Evolutionary conservation across 92 coral and sea anemone species (phyloP).

Genomic region (Diadumene lineata): DNA sequence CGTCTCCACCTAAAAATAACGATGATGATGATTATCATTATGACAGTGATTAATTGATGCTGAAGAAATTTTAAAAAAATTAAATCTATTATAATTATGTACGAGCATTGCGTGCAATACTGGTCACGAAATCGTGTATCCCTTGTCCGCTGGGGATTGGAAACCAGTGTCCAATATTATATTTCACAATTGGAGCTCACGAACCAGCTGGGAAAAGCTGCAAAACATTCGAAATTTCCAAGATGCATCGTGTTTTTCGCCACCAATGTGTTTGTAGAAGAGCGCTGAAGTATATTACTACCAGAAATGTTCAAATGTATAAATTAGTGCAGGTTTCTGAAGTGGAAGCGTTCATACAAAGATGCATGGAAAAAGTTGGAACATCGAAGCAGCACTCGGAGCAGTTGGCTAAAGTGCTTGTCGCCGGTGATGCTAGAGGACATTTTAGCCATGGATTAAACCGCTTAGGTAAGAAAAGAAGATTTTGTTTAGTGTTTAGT

Average conservation of each 20-base stretch:
- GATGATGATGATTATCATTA: too few species aligned
- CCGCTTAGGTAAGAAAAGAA: constrained; percentile 69
- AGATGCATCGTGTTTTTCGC: constrained; percentile 15
- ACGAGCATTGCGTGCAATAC: too few species aligned
- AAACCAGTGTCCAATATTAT: too few species aligned
- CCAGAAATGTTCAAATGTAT: constrained; percentile 34
- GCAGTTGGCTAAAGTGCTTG: constrained; percentile 78
- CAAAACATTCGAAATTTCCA: neutral
- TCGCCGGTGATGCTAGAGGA: constrained; percentile 87
- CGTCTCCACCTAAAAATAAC: too few species aligned
- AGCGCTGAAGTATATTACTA: constrained; percentile 4
- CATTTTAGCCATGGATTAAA: constrained; percentile 98
- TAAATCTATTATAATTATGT: too few species aligned
- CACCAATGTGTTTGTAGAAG: neutral
- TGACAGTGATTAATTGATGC: too few species aligned
- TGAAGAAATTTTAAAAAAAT: too few species aligned
- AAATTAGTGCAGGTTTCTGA: constrained; percentile 70
- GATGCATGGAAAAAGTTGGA: constrained; percentile 89
- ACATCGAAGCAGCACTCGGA: constrained; percentile 72
- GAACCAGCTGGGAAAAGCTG: too few species aligned
- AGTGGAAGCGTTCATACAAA: constrained; percentile 75
- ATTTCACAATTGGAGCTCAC: too few species aligned
- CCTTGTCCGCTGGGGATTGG: too few species aligned
- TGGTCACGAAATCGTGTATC: too few species aligned
- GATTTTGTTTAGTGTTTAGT: neutral